phyloP scores from a whole-genome alignment of 2,797 vertebrate species.

The Neostethus bicornis region DNA sequence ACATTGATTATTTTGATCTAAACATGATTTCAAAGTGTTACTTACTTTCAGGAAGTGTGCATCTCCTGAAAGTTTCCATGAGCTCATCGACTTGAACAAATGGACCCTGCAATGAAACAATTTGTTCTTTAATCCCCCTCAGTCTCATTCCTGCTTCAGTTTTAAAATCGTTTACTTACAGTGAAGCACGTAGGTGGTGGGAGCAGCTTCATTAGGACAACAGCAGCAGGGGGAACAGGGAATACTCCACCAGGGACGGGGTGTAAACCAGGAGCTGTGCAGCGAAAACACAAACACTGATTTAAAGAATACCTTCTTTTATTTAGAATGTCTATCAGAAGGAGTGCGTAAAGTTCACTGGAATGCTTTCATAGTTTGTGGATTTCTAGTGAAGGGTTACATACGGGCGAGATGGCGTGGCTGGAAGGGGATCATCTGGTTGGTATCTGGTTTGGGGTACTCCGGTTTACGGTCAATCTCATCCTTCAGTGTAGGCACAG shows the following conservation, averaged over 20 bases:
- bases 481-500: conserved; percentile 90
- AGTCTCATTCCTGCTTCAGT: neutral
- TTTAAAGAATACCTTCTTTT: conserved; percentile 13
- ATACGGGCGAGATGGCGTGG: conserved; percentile 96
- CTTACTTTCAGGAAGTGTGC: conserved; percentile 96
- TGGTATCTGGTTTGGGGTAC: conserved; percentile 97
- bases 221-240: conserved; percentile 94
- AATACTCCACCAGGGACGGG: conserved; percentile 97
- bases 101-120: conserved; percentile 85
- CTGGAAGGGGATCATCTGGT: conserved; percentile 99
- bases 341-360: neutral
- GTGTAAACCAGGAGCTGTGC: conserved; percentile 93
- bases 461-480: conserved; percentile 95
- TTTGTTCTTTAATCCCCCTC: conserved; percentile 10
- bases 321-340: neutral
- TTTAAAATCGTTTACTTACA: conserved; percentile 74
- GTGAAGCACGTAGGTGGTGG: conserved; percentile 95
- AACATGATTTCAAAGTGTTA: conserved; percentile 36
- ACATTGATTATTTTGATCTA: neutral
- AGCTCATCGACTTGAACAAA: conserved; percentile 99
- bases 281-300: conserved; percentile 18
- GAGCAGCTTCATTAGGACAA: conserved; percentile 96
- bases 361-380: neutral
- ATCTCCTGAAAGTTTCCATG: conserved; percentile 95
- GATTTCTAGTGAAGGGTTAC: conserved; percentile 28